phyloP scores from a whole-genome alignment of 1,140 invertebrate species.

The Lepidurus couesii region DNA sequence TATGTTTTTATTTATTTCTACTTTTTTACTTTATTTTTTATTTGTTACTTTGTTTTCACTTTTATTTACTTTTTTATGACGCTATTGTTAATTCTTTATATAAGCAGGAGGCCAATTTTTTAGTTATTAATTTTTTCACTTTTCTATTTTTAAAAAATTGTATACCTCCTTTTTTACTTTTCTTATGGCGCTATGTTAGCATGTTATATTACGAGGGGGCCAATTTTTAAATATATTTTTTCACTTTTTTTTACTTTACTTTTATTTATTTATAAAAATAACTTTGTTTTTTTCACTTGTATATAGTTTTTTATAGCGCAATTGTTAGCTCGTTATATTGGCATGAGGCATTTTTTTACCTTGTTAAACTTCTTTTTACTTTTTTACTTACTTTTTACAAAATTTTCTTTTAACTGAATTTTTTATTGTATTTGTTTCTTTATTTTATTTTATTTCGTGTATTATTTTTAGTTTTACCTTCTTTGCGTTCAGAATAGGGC shows the following conservation, averaged over 20 bases:
- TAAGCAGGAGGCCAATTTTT: too few species aligned
- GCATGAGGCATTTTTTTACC: neutral
- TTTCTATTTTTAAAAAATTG: too few species aligned
- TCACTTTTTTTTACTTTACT: too few species aligned
- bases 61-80: too few species aligned
- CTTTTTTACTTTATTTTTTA: neutral
- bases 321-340: neutral
- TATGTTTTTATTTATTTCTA: neutral
- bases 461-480: neutral
- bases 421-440: neutral
- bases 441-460: neutral
- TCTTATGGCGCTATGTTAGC: too few species aligned
- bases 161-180: too few species aligned
- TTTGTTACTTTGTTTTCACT: neutral
- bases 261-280: neutral
- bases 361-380: neutral
- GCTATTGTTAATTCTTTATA: too few species aligned
- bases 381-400: neutral
- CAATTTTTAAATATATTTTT: too few species aligned
- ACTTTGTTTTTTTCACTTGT: neutral
- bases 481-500: neutral
- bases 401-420: neutral
- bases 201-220: too few species aligned
- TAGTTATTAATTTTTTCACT: too few species aligned
- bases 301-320: neutral